These are phyloP conservation scores for Orthonyx spaldingii DNA, from an alignment of 2,113 vertebrate genomes.

Conservation along the genomic window DNA sequence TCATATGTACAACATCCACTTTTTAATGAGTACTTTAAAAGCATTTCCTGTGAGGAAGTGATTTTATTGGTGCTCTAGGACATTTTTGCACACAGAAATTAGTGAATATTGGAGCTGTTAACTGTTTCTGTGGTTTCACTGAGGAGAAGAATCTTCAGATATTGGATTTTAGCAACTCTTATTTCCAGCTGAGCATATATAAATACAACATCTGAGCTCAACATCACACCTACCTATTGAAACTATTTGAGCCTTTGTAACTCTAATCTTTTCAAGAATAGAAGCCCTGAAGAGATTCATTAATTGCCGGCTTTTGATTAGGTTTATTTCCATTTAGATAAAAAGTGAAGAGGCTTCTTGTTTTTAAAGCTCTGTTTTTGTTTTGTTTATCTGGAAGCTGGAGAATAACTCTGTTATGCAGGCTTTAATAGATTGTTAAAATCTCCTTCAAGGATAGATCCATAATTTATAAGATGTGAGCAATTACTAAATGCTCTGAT, in stretches of 20 bases:
- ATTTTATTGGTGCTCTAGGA: not conserved
- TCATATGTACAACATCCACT: not conserved
- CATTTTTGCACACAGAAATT: not conserved
- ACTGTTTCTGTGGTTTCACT: not conserved
- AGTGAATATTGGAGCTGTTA: not conserved
- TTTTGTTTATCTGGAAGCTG: constrained; percentile 13
- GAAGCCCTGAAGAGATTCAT: constrained; percentile 30
- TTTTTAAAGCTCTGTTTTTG: not conserved
- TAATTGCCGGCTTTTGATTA: constrained; percentile 32
- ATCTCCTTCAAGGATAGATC: not conserved
- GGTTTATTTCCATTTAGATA: constrained; percentile 46
- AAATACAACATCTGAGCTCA: not conserved
- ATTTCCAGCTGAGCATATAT: not conserved
- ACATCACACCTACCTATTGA: not conserved
- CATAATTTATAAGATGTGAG: not conserved
- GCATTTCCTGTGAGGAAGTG: not conserved
- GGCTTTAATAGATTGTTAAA: not conserved
- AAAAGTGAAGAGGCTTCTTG: constrained; percentile 16
- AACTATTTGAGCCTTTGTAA: not conserved
- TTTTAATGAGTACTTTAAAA: not conserved
- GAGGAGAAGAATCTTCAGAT: not conserved
- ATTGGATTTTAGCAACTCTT: not conserved
- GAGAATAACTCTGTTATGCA: not conserved
- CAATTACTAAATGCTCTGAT: not conserved
- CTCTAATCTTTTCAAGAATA: constrained; percentile 13